Base-by-base conservation (phyloP, 2,113 vertebrate species). In the Pionites leucogaster region DNA sequence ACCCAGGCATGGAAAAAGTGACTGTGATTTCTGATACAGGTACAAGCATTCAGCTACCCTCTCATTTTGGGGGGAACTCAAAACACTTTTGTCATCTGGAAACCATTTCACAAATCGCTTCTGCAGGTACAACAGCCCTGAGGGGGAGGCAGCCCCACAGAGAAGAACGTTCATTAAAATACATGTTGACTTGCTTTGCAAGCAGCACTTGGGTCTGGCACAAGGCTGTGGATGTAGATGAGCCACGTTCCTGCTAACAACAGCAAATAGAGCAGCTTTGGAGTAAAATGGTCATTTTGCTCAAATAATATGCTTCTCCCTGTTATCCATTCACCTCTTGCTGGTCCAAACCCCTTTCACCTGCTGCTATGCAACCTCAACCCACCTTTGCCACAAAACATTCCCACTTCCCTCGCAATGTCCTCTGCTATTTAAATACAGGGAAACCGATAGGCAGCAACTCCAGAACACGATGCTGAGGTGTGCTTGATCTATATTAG, bases 31-130 rank as follows among this genome's bases (percentile, higher is more conserved):
- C 72, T 91, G 79, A 85, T 81, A 41, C 14, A 72, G 86, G 83
- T 91, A 89, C 47, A 84, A 77, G 69, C 80, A 49, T 60, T 14
- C 79, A 68, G 68, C 79, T 64, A 53, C 79, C 27, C 42, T 81
- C 64, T 92, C 55, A 4, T 74, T 83, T 37, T 13, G 17, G 28
- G 78, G 74, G 31, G 29, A 44, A 41, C 50, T 81, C 57, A 59
- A 42, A 88, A 65, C 52, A 44, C 72, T 84, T 86, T 28, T 89
- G 70, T 82, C 92, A 91, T 94, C 93, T 95, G 88, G 93, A 96
- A 96, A 83, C 62, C 52, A 93, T 96, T 95, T 86, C 52, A 44
- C 52, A 92, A 96, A 96, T 82, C 72, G 52, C 63, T 96, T 93
- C 86, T 89, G 83, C 77, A 95, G 89, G 89, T 96, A 96, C 7